A percentile compares a stretch with the other conserved stretches of the same genome.
Evolutionary conservation across 2,797 vertebrate species (phyloP).

Genomic region (Chiroxiphia lanceolata): DNA sequence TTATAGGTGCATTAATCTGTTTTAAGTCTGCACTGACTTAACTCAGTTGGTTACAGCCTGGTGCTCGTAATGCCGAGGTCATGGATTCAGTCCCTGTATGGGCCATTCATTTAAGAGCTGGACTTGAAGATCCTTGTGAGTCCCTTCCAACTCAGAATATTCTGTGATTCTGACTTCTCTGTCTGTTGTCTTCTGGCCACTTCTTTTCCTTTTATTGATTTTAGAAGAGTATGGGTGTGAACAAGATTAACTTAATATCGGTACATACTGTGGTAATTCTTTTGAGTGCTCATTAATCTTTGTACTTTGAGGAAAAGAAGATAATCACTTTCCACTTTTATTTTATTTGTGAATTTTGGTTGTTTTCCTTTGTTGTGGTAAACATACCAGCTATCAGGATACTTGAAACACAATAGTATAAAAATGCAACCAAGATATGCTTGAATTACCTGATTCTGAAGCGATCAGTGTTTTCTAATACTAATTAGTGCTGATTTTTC

Average conservation of each 20-base stretch:
- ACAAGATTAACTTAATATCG: background rate
- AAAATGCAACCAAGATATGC: background rate
- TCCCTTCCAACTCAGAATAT: background rate
- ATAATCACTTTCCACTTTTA: background rate
- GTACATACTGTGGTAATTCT: background rate
- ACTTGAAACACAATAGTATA: background rate
- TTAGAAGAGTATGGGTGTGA: background rate
- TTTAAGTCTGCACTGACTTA: background rate
- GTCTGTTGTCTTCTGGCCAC: background rate
- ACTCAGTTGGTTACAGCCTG: accelerated
- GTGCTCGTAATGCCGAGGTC: background rate
- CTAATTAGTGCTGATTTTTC: background rate
- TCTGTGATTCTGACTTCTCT: background rate
- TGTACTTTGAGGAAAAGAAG: background rate
- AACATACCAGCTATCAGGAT: background rate
- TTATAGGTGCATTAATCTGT: background rate
- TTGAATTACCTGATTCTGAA: background rate
- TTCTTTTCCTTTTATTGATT: background rate
- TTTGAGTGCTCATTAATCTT: background rate
- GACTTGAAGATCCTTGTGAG: background rate
- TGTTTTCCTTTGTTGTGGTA: background rate
- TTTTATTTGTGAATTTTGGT: background rate
- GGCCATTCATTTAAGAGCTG: background rate
- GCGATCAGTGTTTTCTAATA: background rate
- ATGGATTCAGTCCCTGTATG: accelerated